These are phyloP conservation scores for Itoplectis maculator DNA, from an alignment of 2,888 invertebrate species.

Conservation along the genomic window DNA sequence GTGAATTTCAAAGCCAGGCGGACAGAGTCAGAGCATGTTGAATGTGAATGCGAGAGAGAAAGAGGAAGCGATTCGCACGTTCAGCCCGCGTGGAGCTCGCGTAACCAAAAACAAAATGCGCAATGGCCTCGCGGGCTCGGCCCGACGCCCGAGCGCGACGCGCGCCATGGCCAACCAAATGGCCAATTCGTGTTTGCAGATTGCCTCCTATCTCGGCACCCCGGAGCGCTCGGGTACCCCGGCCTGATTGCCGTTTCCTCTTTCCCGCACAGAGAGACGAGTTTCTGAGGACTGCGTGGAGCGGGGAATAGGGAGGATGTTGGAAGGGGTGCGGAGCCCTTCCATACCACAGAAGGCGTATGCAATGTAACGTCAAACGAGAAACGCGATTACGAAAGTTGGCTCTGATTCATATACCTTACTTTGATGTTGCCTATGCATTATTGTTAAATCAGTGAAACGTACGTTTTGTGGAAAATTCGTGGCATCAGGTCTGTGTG, in stretches of 20 bases:
- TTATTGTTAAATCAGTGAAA: too few relatives aligned
- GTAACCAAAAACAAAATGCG: slow-evolving; percentile 71
- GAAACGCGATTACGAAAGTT: background rate
- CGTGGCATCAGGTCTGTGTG: too few relatives aligned
- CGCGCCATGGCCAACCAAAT: slow-evolving; percentile 78
- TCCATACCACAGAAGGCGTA: background rate
- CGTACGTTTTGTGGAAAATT: too few relatives aligned
- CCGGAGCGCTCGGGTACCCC: slow-evolving; percentile 75
- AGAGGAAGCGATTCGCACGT: slow-evolving; percentile 12
- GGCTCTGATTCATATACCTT: background rate
- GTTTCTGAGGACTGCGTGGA: slow-evolving; percentile 35
- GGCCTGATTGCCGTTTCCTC: slow-evolving; percentile 82
- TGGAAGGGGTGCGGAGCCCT: background rate
- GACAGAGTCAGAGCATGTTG: too few relatives aligned
- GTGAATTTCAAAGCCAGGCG: too few relatives aligned
- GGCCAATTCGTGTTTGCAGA: slow-evolving; percentile 84
- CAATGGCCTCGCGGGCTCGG: slow-evolving; percentile 64
- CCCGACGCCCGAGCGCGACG: slow-evolving; percentile 75
- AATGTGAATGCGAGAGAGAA: too few relatives aligned
- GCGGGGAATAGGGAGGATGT: background rate
- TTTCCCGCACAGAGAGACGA: slow-evolving; percentile 74
- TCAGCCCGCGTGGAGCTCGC: slow-evolving; percentile 6
- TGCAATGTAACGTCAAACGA: slow-evolving; percentile 8
- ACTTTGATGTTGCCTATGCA: background rate
- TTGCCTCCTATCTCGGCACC: slow-evolving; percentile 83